Conservation (phyloP, 2,797 vertebrate species). For the Bradypodion ventrale region DNA sequence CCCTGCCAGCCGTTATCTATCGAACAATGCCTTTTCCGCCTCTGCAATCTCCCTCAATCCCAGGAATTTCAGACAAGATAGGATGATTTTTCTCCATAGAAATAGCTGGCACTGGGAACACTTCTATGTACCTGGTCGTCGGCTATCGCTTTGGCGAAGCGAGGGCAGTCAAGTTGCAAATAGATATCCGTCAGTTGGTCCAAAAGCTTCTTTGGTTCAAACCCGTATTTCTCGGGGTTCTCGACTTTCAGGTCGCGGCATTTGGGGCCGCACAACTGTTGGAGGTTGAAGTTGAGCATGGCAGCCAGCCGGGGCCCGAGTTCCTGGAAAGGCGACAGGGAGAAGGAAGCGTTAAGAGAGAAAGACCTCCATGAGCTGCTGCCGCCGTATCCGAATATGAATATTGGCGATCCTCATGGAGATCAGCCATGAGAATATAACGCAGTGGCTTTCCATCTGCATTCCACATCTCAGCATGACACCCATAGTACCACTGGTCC, state of each 20-base stretch:
- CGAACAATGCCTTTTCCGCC: background rate
- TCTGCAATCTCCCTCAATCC: background rate
- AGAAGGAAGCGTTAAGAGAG: background rate
- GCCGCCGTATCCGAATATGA: too few relatives aligned
- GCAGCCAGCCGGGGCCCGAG: conserved; percentile 95
- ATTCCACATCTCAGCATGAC: too few relatives aligned
- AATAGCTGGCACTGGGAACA: background rate
- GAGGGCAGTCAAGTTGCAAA: conserved; percentile 93
- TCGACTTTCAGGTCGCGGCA: conserved; percentile 98
- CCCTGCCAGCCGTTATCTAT: too few relatives aligned
- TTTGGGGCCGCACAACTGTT: conserved; percentile 97
- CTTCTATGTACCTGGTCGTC: conserved; percentile 91
- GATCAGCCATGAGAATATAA: too few relatives aligned
- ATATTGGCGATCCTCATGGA: too few relatives aligned
- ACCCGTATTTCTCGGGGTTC: conserved; percentile 98
- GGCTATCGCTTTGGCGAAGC: conserved; percentile 97
- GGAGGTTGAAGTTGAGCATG: conserved; percentile 98
- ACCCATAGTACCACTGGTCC: too few relatives aligned
- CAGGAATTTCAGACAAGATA: too few relatives aligned
- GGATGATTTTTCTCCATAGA: too few relatives aligned
- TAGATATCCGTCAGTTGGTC: conserved; percentile 99
- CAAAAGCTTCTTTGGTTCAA: conserved; percentile 98
- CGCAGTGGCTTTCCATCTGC: too few relatives aligned
- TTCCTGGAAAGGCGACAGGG: conserved; percentile 78
- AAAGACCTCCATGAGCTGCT: too few relatives aligned